Base-by-base conservation (phyloP, 1,140 invertebrate species). In the Dreissena polymorpha region DNA sequence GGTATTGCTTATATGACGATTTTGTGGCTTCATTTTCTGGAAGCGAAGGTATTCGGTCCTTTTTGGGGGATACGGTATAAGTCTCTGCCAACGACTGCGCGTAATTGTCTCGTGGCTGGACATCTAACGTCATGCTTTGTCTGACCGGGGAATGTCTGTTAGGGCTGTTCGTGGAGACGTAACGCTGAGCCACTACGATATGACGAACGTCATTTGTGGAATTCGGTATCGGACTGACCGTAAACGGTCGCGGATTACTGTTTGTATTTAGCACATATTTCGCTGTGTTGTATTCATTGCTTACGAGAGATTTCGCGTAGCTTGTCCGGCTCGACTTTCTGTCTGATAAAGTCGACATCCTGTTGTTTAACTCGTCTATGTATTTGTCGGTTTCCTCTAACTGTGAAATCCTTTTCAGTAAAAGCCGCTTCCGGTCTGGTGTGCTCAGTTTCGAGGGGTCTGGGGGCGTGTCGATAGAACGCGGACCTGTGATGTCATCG, bases 341-440 rank as follows among this genome's bases (percentile, higher is more conserved):
- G 39, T 39, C 39, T 39, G 39, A 39, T 39, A 39, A 39, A 8
- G 2, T 39, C 8, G 39, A 39, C 39, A 39, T 78, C 18, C 68
- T 65, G 14, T 10, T 69, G 50, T 78, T 64, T n/a, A 78, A 23
- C 21, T 39, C 57, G 53, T 70, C 68, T 8, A 78, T 78, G 0
- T 16, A 25, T 69, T 65, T 25, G 14, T 78, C 64, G 21, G 65
- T 78, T 10, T 78, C 65, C 21, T 78, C 76, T n/a, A 78, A 53
- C 29, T 78, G 63, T 21, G 53, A 29, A n/a, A 78, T 69, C n/a
- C 76, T 49, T n/a, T 29, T 65, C 18, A 68, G 39, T 49, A 78
- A 70, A 8, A 78, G 64, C 0, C 18, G 18, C 68, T 53, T 55
- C 25, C 76, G 68, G 13, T 78, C 76, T 5, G 49, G 18, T 12